Evolutionary conservation across 2,888 invertebrate species (phyloP).

Genomic region (Hypsopygia costalis): DNA sequence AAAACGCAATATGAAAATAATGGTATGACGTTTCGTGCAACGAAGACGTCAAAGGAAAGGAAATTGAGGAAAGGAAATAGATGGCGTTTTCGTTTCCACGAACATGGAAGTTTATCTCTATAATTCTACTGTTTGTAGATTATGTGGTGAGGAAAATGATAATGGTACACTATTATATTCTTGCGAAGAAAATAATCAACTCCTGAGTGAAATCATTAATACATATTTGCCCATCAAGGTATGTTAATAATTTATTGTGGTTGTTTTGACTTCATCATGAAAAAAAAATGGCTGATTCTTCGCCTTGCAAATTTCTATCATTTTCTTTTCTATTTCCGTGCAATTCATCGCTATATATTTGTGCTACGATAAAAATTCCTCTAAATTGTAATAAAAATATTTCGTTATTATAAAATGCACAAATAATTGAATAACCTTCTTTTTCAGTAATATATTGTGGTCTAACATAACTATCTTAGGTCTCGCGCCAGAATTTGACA

Average conservation of each 20-base stretch:
- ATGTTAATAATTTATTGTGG: conserved; percentile 53
- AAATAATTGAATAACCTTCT: neutral
- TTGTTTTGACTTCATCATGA: conserved; percentile 66
- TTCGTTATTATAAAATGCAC: too few relatives aligned
- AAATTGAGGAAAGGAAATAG: conserved; percentile 60
- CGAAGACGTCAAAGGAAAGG: too few relatives aligned
- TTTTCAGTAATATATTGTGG: neutral
- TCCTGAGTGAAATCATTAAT: conserved; percentile 84
- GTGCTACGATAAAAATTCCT: too few relatives aligned
- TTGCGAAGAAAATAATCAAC: conserved; percentile 77
- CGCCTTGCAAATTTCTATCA: conserved; percentile 29
- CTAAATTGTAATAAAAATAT: too few relatives aligned
- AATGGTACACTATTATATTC: conserved; percentile 84
- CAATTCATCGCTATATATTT: neutral
- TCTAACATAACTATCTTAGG: conserved; percentile 9
- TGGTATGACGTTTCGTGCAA: too few relatives aligned
- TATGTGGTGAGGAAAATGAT: conserved; percentile 87
- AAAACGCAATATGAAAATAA: too few relatives aligned
- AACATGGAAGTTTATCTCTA: conserved; percentile 79
- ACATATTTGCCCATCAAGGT: conserved; percentile 88
- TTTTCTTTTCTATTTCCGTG: conserved; percentile 38
- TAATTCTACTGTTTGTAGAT: conserved; percentile 86
- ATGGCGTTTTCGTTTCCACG: conserved; percentile 47
- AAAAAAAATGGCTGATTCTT: conserved; percentile 60
- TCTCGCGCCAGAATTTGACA: conserved; percentile 36